Evolutionary conservation across 2,888 invertebrate genomes (phyloP), one percentile per base, ranked within the genome.

Genomic region (Nomada flava): DNA sequence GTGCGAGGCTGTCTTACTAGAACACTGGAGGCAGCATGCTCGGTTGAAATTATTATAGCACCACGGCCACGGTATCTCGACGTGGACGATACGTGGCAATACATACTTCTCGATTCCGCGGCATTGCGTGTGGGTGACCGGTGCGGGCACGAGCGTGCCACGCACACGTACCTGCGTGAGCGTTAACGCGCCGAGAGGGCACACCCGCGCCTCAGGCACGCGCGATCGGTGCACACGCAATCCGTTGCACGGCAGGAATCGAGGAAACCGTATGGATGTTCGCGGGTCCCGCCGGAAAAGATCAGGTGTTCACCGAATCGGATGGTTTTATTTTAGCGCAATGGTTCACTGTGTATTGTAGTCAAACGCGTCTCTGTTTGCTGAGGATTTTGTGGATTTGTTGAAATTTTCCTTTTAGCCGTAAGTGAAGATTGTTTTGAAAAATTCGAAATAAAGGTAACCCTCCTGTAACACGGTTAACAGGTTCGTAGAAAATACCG

Each of bases 141-240:
- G 62, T 42, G 78, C 76, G 74, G 86, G 84, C 87, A 83, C 87
- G 85, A 87, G 87, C 86, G 88, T 81, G 76, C 71, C 85, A 82
- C 81, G 82, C 78, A 84, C 67, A 80, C 79, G 70, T 53, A 72
- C 26, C 57, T 60, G 82, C 64, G 85, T 64, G 85, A 72, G 86
- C 77, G 84, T 78, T 86, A 84, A 84, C 87, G 87, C 87, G 79
- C 76, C 85, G 85, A 84, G 85, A 87, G 76, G 87, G 84, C 89
- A 89, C 91, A 90, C 90, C 90, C 89, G 90, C 88, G 90, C 90
- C 89, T 63, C 76, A 87, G 86, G 87, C 86, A 87, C 84, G 87
- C 85, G 87, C 85, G 87, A 79, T 79, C 60, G 59, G 68, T 55
- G 74, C 68, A 79, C 86, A 84, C 84, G 86, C 86, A 84, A 84